Evolutionary conservation across 2,888 invertebrate species (phyloP).

Genomic region (Eristalis intricaria): DNA sequence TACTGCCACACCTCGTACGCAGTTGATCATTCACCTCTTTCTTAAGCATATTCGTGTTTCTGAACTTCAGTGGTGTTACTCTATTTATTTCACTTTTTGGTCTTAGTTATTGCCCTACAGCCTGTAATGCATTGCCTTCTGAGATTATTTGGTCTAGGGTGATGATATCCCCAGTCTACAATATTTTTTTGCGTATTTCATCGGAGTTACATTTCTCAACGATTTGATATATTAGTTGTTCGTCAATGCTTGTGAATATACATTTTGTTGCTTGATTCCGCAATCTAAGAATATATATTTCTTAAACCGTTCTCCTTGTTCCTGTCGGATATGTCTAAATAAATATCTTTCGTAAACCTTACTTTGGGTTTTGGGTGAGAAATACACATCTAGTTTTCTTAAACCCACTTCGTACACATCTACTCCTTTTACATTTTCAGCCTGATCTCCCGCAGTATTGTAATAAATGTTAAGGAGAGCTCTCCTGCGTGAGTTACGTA

Average conservation of each 20-base stretch:
- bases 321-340: conserved; percentile 74
- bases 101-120: too few relatives aligned
- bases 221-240: conserved; percentile 74
- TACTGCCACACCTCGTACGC: too few relatives aligned
- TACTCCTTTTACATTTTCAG: conserved; percentile 39
- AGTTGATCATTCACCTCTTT: too few relatives aligned
- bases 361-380: conserved; percentile 74
- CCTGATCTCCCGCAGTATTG: not conserved
- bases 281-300: conserved; percentile 74
- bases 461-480: not conserved
- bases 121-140: too few relatives aligned
- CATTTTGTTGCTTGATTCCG: conserved; percentile 75
- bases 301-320: conserved; percentile 74
- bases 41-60: too few relatives aligned
- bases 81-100: too few relatives aligned
- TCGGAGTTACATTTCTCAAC: conserved; percentile 71
- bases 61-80: too few relatives aligned
- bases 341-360: conserved; percentile 76
- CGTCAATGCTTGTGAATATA: conserved; percentile 74
- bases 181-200: conserved; percentile 59
- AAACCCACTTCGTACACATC: conserved; percentile 83
- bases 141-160: too few relatives aligned
- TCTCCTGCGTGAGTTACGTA: too few relatives aligned
- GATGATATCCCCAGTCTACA: conserved; percentile 32
- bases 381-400: conserved; percentile 79